A percentile compares a stretch with the other conserved stretches of the same genome.
Evolutionary conservation across 37 sponge, comb jelly and placozoan genomes (phyloP).

Genomic region (Ephydatia muelleri): DNA sequence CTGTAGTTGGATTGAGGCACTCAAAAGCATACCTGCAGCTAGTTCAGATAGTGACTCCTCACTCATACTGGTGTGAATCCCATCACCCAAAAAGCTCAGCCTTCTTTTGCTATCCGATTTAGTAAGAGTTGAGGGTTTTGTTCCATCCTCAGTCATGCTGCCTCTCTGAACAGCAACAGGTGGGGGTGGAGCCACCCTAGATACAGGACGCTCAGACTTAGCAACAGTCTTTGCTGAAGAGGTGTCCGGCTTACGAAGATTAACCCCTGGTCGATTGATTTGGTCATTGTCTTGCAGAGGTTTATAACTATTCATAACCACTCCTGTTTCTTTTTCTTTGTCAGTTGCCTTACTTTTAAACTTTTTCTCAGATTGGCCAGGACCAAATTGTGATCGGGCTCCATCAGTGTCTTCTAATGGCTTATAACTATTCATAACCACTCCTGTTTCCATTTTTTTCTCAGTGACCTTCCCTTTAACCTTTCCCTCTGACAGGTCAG

Average conservation of each 20-base stretch:
- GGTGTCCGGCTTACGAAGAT: background rate
- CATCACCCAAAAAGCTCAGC: background rate
- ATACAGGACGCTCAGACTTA: background rate
- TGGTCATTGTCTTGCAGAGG: background rate
- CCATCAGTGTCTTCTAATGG: background rate
- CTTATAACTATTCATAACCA: background rate
- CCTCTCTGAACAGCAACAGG: background rate
- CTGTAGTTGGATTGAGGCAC: no score
- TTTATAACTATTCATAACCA: background rate
- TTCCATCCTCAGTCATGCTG: background rate
- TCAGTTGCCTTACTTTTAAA: background rate
- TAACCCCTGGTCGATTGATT: background rate
- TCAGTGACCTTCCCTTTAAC: background rate
- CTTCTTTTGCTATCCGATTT: background rate
- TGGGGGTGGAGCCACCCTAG: background rate
- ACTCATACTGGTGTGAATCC: background rate
- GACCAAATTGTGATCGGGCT: background rate
- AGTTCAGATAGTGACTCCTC: background rate
- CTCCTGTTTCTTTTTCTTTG: background rate
- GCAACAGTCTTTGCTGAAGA: background rate
- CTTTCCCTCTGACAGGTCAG: constrained; percentile 3
- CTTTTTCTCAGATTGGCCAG: background rate
- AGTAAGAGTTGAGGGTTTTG: background rate
- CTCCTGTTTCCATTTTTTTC: constrained; percentile 5
- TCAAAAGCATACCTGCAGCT: background rate